These are phyloP conservation scores for Diabrotica undecimpunctata DNA, from an alignment of 1,140 invertebrate genomes.

Conservation along the genomic window DNA sequence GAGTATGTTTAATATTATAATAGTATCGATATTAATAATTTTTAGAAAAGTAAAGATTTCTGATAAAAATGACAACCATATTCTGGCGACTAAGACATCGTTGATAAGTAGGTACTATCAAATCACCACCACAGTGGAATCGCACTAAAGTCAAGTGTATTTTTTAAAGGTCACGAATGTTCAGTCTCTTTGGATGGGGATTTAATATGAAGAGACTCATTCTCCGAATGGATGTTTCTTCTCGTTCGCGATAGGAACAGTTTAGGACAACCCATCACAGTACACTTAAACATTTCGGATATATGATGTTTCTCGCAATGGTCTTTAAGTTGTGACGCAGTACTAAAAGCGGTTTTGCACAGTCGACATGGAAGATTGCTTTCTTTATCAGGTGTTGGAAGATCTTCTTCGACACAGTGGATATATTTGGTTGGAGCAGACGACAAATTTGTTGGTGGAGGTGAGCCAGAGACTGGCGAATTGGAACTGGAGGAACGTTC, in stretches of 20 bases:
- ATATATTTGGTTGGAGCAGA: constrained; percentile 34
- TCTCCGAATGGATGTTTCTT: constrained; percentile 67
- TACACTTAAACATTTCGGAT: constrained; percentile 74
- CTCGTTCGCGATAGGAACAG: constrained; percentile 74
- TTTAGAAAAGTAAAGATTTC: neutral
- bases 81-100: constrained; percentile 13
- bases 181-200: constrained; percentile 39
- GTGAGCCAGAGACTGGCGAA: constrained; percentile 43
- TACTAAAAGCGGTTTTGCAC: constrained; percentile 60
- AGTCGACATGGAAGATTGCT: constrained; percentile 63
- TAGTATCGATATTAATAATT: neutral
- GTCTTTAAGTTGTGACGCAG: constrained; percentile 58
- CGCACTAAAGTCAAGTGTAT: constrained; percentile 37
- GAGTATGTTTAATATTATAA: neutral
- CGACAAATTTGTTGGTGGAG: constrained; percentile 31
- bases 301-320: constrained; percentile 67
- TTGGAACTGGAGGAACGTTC: constrained; percentile 48
- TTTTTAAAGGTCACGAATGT: constrained; percentile 43
- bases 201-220: constrained; percentile 49
- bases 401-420: constrained; percentile 57
- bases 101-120: constrained; percentile 30
- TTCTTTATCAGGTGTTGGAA: constrained; percentile 56
- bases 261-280: constrained; percentile 74
- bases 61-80: neutral
- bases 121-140: constrained; percentile 46